These are phyloP conservation scores for Sula dactylatra DNA, from an alignment of 2,113 vertebrate genomes.

Conservation along the genomic window DNA sequence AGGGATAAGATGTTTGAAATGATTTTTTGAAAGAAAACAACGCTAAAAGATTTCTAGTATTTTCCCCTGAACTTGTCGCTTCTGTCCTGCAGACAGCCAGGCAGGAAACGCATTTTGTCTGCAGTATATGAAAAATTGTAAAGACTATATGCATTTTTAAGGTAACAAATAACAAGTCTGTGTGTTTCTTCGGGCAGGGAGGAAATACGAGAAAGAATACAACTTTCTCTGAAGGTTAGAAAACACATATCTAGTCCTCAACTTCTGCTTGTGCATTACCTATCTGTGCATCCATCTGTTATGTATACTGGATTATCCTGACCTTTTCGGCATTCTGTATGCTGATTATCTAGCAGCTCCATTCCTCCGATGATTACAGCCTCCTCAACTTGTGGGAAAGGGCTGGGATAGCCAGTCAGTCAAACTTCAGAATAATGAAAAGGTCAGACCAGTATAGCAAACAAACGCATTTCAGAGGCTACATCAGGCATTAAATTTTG, in stretches of 20 bases:
- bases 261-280: background rate
- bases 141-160: background rate
- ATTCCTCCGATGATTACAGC: background rate
- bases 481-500: background rate
- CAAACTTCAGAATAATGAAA: slow-evolving; percentile 29
- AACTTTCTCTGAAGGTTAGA: background rate
- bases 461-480: background rate
- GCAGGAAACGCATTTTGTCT: background rate
- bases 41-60: background rate
- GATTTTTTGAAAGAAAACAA: background rate
- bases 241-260: background rate
- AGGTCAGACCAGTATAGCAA: slow-evolving; percentile 32
- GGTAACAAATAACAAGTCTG: background rate
- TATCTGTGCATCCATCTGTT: background rate
- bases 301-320: background rate
- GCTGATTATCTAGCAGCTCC: slow-evolving; percentile 27
- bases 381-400: background rate
- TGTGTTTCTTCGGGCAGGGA: background rate
- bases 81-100: background rate
- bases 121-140: background rate
- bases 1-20: background rate
- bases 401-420: background rate
- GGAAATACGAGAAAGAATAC: background rate
- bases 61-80: background rate
- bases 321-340: slow-evolving; percentile 16